Evolutionary conservation across 2,797 vertebrate genomes (phyloP).

Genomic region (Pantherophis vulpinus): DNA sequence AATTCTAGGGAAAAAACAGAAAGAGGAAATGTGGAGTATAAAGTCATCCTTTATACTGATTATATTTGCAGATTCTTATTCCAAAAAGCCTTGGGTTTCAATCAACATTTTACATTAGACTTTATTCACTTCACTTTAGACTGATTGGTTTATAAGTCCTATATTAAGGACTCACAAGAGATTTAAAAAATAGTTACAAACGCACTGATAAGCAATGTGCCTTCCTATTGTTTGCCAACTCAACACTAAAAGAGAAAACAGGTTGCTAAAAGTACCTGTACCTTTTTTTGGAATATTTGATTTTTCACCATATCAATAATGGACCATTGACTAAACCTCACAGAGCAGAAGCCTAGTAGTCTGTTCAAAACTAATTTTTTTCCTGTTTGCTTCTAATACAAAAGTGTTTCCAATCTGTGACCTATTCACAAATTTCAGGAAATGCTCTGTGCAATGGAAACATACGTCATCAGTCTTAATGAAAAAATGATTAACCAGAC

Average conservation of each 20-base stretch:
- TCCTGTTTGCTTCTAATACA: neutral
- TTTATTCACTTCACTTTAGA: neutral
- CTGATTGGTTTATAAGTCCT: neutral
- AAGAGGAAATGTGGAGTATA: neutral
- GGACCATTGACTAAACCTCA: neutral
- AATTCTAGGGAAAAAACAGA: neutral
- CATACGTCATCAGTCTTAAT: neutral
- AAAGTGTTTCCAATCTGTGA: neutral
- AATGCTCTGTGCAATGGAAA: neutral
- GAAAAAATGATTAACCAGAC: neutral
- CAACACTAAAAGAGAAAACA: neutral
- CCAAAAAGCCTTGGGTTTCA: neutral
- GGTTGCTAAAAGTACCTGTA: neutral
- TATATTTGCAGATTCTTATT: neutral
- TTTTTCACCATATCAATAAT: neutral
- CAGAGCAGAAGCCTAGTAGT: neutral
- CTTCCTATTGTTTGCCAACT: neutral
- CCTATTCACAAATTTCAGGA: conserved; percentile 4
- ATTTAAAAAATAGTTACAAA: neutral
- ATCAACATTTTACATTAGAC: neutral
- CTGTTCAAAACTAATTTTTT: neutral
- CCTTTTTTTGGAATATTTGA: neutral
- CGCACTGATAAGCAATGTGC: neutral
- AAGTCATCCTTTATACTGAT: neutral
- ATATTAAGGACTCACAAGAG: neutral